Evolutionary conservation across 2,888 invertebrate genomes (phyloP), one percentile per base, ranked within the genome.

Genomic region (Rhagium mordax): DNA sequence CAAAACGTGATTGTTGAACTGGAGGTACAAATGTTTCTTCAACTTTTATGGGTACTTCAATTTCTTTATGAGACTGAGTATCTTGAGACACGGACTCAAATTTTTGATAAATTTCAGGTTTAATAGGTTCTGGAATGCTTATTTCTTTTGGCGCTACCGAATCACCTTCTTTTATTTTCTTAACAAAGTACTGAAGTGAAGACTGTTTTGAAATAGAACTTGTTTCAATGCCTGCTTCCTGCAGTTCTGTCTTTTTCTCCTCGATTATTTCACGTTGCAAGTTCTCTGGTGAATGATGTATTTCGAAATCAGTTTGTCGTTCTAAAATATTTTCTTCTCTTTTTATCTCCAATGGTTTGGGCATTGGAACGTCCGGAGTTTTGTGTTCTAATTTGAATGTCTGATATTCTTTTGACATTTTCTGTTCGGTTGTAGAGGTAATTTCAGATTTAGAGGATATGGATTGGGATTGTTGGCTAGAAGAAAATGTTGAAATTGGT

Each of bases 141-240:
- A 86, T 85, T 76, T 89, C 89, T 41, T 86, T 87, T 53, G 84
- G 88, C n/a, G 85, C 83, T 27, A 86, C 82, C 13, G 86, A 83
- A 48, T 89, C 90, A 41, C 83, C 85, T 75, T 89, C 89, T 79
- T 90, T 90, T 51, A 93, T 91, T 84, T 92, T 91, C 15, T 90
- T 91, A 72, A 92, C 92, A 81, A 93, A 93, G 84, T 91, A 93
- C 80, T 92, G 92, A 59, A 92, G 87, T 0, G 93, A 93, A 67
- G 91, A 91, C 76, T 92, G 90, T 79, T 91, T 93, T 5, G 91
- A 90, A 74, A 93, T 92, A 6, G 91, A 91, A 47, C 89, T 88
- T 0, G 90, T 90, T 84, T 92, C 91, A 71, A 91, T 88, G 8
- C 86, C 86, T 51, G 79, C 77, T 66, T 86, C 84, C 68, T 83